A percentile compares a stretch with the other conserved stretches of the same genome.
Evolutionary conservation across 2,888 invertebrate genomes (phyloP).

Genomic region (Thera obeliscata): DNA sequence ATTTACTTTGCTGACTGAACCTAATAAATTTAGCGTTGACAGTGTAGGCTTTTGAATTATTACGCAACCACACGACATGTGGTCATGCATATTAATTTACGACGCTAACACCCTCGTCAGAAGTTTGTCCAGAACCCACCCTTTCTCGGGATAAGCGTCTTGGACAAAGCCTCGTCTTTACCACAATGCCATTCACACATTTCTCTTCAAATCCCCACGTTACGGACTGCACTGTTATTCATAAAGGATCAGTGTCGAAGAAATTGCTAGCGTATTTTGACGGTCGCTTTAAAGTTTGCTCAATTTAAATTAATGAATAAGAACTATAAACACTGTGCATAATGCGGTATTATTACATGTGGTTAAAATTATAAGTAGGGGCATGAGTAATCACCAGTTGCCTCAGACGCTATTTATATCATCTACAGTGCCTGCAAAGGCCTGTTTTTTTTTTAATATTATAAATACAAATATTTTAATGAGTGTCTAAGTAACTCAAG

Average conservation of each 20-base stretch:
- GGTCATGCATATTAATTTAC: slow-evolving; percentile 57
- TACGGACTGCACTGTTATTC: slow-evolving; percentile 71
- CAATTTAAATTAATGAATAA: not conserved
- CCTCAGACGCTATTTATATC: too few relatives aligned
- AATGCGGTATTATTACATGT: too few relatives aligned
- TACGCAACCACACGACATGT: slow-evolving; percentile 42
- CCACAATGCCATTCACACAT: slow-evolving; percentile 64
- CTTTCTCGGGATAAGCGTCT: slow-evolving; percentile 54
- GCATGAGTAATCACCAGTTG: too few relatives aligned
- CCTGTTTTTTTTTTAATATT: too few relatives aligned
- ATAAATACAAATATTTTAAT: too few relatives aligned
- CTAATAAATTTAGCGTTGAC: slow-evolving; percentile 20
- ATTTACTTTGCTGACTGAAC: not conserved
- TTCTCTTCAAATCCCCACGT: slow-evolving; percentile 67
- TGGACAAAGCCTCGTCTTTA: slow-evolving; percentile 59
- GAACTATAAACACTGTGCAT: too few relatives aligned
- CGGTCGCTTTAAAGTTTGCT: slow-evolving; percentile 26
- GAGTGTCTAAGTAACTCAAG: too few relatives aligned
- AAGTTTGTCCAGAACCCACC: slow-evolving; percentile 46
- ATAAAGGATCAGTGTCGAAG: slow-evolving; percentile 37
- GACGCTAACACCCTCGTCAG: slow-evolving; percentile 62
- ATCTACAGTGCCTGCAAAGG: too few relatives aligned
- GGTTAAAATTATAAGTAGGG: too few relatives aligned
- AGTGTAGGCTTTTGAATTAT: slow-evolving; percentile 40
- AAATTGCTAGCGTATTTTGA: slow-evolving; percentile 48